phyloP scores from a whole-genome alignment of 2,888 invertebrate genomes.

The Oasisia sp. region DNA sequence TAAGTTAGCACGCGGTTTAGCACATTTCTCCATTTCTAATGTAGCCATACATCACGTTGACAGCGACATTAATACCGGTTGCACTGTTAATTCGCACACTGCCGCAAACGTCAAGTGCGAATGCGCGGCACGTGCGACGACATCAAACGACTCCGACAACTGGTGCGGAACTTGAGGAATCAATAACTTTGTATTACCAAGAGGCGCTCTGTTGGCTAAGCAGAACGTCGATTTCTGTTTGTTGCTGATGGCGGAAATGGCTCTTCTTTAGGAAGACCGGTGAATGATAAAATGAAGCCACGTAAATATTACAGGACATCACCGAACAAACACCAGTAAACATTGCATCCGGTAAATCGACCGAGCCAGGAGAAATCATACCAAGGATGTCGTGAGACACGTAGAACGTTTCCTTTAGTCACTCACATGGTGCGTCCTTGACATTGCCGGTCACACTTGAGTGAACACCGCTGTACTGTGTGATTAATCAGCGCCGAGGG shows the following conservation, averaged over 20 bases:
- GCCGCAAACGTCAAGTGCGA: not conserved
- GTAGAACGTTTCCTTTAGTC: not conserved
- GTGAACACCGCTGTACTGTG: not conserved
- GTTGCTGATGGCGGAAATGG: not conserved
- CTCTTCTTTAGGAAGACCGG: not conserved
- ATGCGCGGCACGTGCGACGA: not conserved
- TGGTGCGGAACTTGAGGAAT: not conserved
- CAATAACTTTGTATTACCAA: not conserved
- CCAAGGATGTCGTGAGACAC: not conserved
- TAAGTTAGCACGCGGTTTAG: not conserved
- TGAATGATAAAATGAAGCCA: not conserved
- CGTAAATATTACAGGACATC: not conserved
- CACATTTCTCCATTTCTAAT: not conserved
- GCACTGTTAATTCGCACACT: not conserved
- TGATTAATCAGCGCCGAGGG: not conserved
- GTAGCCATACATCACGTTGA: slow-evolving; percentile 3
- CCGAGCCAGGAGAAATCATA: not conserved
- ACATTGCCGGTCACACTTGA: not conserved
- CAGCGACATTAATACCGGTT: not conserved
- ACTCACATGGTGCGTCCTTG: not conserved
- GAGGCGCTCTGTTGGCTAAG: not conserved
- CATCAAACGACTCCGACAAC: not conserved
- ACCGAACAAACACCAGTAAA: not conserved
- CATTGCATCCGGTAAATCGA: not conserved
- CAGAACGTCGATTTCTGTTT: not conserved